A percentile compares a stretch with the other conserved stretches of the same genome.
phyloP scores from a whole-genome alignment of 2,888 invertebrate genomes.

The Eudemis profundana region DNA sequence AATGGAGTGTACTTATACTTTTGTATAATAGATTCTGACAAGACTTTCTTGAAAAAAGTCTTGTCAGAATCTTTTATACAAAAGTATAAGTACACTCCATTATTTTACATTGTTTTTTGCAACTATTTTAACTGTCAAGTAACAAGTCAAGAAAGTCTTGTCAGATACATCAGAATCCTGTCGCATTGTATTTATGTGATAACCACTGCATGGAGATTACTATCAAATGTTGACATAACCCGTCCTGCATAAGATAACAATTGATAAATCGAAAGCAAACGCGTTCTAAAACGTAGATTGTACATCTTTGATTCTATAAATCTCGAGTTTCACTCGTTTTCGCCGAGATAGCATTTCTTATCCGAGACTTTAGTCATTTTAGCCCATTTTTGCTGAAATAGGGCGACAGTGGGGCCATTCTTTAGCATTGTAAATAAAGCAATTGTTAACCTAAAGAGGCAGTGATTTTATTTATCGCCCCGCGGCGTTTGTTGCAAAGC shows the following conservation, averaged over 20 bases:
- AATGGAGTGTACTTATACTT: no score
- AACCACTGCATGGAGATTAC: not conserved
- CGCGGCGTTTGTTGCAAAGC: slow-evolving; percentile 7
- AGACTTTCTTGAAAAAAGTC: no score
- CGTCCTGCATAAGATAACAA: slow-evolving; percentile 5
- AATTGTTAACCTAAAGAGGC: slow-evolving; percentile 64
- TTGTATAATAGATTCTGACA: no score
- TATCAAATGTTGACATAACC: slow-evolving; percentile 7
- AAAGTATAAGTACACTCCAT: no score
- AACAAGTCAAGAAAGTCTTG: no score
- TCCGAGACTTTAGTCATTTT: slow-evolving; percentile 47
- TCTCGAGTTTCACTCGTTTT: slow-evolving; percentile 32
- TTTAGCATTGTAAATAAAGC: slow-evolving; percentile 62
- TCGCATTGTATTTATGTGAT: not conserved
- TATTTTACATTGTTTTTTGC: no score
- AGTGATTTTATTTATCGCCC: slow-evolving; percentile 60
- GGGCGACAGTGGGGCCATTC: slow-evolving; percentile 57
- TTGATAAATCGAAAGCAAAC: slow-evolving; percentile 16
- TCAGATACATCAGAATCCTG: not conserved
- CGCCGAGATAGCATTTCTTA: slow-evolving; percentile 38
- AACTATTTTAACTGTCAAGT: no score
- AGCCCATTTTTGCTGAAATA: slow-evolving; percentile 58
- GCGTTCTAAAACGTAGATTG: slow-evolving; percentile 14
- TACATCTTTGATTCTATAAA: slow-evolving; percentile 31
- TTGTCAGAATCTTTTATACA: no score